Evolutionary conservation across 35 echinoderm and acorn worm species (phyloP), one percentile per base, ranked within the genome.

Genomic region (Hemicentrotus pulcherrimus): DNA sequence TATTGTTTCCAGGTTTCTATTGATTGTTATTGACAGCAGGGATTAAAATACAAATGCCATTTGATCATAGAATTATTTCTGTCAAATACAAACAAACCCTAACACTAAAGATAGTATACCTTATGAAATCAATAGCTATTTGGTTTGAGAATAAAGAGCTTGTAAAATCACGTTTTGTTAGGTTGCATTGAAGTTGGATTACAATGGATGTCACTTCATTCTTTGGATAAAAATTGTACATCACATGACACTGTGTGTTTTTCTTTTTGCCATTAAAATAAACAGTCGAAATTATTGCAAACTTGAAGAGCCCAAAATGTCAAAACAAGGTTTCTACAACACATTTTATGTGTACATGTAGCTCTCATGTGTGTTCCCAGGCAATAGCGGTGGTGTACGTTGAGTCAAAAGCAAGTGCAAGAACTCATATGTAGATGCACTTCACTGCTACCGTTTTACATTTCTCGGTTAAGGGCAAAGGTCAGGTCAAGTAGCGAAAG

Each of bases 371-470:
- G 65, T 78, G 65, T 78, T n/a, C 65, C 65, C 19, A 28, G n/a
- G 65, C 65, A n/a, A 78, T 7, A 28, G 24, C 65, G 19, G 19
- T 24, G 19, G 19, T 78, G 65, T n/a, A 28, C 65, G 24, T 6
- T 78, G 65, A 78, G 28, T 28, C 50, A 55, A 55, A 2, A 13
- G 50, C 50, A 11, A 55, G 1, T 78, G 28, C 22, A 78, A n/a
- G 65, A 71, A n/a, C 19, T 28, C 1, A 22, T 22, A 78, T 78
- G 65, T 5, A 78, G 65, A 78, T 78, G 65, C n/a, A 70, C 61
- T 70, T 78, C 65, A 78, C 65, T 18, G 65, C 65, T 78, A 78
- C 65, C 65, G 65, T 78, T 78, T 78, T 78, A 78, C 65, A 78
- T 78, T 55, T 33, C 88, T 90, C 88, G 16, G 88, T 90, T 13